Conservation (phyloP, 64 coral and sea anemone species). For the Platygyra sinensis region DNA sequence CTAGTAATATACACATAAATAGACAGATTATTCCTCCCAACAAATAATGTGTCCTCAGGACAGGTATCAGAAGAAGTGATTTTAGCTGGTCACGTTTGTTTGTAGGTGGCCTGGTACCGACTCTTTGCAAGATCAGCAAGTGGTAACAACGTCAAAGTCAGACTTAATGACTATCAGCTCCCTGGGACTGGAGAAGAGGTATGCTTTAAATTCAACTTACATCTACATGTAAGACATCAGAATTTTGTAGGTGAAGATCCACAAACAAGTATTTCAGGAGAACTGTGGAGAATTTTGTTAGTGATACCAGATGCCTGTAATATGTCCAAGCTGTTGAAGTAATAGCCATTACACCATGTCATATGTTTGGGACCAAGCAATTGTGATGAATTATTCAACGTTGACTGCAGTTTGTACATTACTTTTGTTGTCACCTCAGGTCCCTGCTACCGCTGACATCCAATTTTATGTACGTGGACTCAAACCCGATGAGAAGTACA, state of each 20-base stretch:
- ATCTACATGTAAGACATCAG: neutral
- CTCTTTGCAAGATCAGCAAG: constrained; percentile 91
- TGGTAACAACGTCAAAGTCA: constrained; percentile 93
- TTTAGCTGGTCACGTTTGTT: neutral
- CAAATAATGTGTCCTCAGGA: too few relatives aligned
- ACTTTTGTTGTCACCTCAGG: constrained; percentile 17
- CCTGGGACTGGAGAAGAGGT: constrained; percentile 96
- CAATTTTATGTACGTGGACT: constrained; percentile 76
- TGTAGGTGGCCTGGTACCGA: constrained; percentile 93
- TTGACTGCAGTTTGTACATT: neutral
- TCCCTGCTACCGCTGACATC: constrained; percentile 75
- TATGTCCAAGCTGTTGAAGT: too few relatives aligned
- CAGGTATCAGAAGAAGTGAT: neutral
- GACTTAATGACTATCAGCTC: constrained; percentile 95
- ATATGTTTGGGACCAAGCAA: too few relatives aligned
- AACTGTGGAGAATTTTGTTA: too few relatives aligned
- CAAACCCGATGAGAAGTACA: constrained; percentile 79
- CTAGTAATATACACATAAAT: too few relatives aligned
- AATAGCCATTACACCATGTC: too few relatives aligned
- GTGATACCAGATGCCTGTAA: too few relatives aligned
- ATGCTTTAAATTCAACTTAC: neutral
- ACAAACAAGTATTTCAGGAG: too few relatives aligned
- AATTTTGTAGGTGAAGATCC: too few relatives aligned
- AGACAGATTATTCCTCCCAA: too few relatives aligned
- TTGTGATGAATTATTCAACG: too few relatives aligned